phyloP scores from a whole-genome alignment of 2,888 invertebrate genomes.

The Drosophila leonis region DNA sequence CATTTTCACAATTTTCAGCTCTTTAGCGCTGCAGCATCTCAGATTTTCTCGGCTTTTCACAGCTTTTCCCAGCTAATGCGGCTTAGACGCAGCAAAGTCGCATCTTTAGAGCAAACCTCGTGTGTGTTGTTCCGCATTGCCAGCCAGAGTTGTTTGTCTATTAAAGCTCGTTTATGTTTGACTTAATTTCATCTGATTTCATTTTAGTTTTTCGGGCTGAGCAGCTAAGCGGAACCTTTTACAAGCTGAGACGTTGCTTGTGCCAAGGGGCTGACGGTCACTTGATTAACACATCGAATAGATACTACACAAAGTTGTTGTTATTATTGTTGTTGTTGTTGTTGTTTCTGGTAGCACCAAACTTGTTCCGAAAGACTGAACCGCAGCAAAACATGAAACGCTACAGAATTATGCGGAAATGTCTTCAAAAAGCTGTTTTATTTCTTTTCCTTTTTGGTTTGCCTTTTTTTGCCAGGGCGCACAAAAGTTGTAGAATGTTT shows the following conservation, averaged over 20 bases:
- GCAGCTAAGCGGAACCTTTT: constrained; percentile 75
- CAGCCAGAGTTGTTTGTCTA: constrained; percentile 32
- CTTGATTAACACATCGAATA: constrained; percentile 71
- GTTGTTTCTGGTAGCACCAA: constrained; percentile 45
- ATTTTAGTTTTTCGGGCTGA: constrained; percentile 32
- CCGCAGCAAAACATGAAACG: constrained; percentile 22
- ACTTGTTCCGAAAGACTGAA: constrained; percentile 65
- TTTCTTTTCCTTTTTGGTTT: constrained; percentile 12
- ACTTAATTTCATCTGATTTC: constrained; percentile 16
- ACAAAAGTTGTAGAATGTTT: constrained; percentile 53
- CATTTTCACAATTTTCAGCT: constrained; percentile 57
- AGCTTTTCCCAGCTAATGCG: constrained; percentile 54
- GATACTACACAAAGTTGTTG: constrained; percentile 25
- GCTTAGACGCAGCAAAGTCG: constrained; percentile 53
- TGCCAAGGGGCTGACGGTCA: constrained; percentile 38
- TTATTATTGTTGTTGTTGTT: constrained; percentile 18
- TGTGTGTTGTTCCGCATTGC: constrained; percentile 63
- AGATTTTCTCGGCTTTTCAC: constrained; percentile 49
- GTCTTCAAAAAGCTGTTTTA: constrained; percentile 50
- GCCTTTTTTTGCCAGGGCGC: constrained; percentile 32
- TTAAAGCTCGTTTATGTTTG: constrained; percentile 18
- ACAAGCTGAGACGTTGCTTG: constrained; percentile 50
- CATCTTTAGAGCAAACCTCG: constrained; percentile 26
- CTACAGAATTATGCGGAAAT: constrained; percentile 78
- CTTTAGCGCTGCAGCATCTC: constrained; percentile 39